Evolutionary conservation across 1,140 invertebrate species (phyloP).

Genomic region (Patella vulgata): DNA sequence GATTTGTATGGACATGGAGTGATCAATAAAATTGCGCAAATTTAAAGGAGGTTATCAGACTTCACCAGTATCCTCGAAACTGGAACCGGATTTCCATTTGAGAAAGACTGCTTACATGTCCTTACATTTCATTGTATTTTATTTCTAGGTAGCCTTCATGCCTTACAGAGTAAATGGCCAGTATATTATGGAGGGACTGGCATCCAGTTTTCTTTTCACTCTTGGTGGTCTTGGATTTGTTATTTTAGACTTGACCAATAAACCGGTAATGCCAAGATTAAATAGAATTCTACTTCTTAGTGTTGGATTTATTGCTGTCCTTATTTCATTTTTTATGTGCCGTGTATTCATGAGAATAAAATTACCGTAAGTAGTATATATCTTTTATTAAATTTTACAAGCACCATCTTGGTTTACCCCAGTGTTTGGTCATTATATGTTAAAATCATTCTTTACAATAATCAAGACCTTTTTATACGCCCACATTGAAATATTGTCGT

Average conservation of each 20-base stretch:
- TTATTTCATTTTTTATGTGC: slow-evolving; percentile 95
- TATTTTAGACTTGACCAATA: slow-evolving; percentile 93
- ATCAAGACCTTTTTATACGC: too few species aligned
- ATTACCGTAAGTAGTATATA: slow-evolving; percentile 74
- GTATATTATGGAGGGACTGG: slow-evolving; percentile 98
- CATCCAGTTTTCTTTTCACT: slow-evolving; percentile 95
- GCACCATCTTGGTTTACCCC: background rate
- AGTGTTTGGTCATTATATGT: too few species aligned
- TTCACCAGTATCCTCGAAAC: too few species aligned
- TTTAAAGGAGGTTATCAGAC: too few species aligned
- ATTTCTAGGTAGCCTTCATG: slow-evolving; percentile 91
- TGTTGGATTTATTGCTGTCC: slow-evolving; percentile 91
- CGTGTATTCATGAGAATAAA: slow-evolving; percentile 99
- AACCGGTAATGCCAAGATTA: slow-evolving; percentile 88
- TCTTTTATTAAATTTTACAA: slow-evolving; percentile 13
- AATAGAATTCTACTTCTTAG: slow-evolving; percentile 91
- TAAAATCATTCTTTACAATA: too few species aligned
- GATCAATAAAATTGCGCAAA: too few species aligned
- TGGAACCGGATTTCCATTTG: too few species aligned
- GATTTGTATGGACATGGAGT: too few species aligned
- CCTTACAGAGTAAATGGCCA: slow-evolving; percentile 98
- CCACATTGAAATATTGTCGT: too few species aligned
- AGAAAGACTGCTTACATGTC: too few species aligned
- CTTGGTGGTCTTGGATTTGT: slow-evolving; percentile 96
- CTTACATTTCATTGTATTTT: too few species aligned